Evolutionary conservation across 2,888 invertebrate species (phyloP).

Genomic region (Drosophila histrio): DNA sequence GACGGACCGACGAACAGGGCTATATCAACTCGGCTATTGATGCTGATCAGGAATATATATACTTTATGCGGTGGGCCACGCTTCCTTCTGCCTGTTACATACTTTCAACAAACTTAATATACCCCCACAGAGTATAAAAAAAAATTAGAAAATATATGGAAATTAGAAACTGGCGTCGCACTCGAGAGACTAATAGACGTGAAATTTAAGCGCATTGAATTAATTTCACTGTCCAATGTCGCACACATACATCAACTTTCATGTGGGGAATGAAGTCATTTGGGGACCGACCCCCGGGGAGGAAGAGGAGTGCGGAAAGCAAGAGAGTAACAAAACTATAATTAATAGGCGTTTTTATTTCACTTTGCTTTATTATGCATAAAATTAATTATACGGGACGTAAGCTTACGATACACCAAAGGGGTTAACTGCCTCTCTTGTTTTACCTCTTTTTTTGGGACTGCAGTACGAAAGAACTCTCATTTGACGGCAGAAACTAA

Average conservation of each 20-base stretch:
- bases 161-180: conserved; percentile 68
- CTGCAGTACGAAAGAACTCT: background rate
- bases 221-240: conserved; percentile 53
- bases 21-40: too few relatives aligned
- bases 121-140: background rate
- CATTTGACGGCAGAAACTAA: conserved; percentile 8
- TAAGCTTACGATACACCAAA: conserved; percentile 14
- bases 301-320: background rate
- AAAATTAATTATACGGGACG: conserved; percentile 63
- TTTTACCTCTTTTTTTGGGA: background rate
- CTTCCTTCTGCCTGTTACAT: too few relatives aligned
- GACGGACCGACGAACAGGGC: too few relatives aligned
- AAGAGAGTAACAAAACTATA: conserved; percentile 63
- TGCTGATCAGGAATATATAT: too few relatives aligned
- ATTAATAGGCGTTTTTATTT: conserved; percentile 72
- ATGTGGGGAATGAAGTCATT: conserved; percentile 62
- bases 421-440: conserved; percentile 45
- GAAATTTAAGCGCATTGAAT: conserved; percentile 80
- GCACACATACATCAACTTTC: conserved; percentile 8
- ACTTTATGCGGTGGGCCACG: too few relatives aligned
- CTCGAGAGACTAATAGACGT: conserved; percentile 78
- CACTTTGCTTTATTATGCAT: conserved; percentile 60
- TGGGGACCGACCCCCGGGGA: conserved; percentile 7
- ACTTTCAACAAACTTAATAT: background rate
- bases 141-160: conserved; percentile 51